Evolutionary conservation across 2,797 vertebrate species (phyloP).

Genomic region (Galagoides demidoff): DNA sequence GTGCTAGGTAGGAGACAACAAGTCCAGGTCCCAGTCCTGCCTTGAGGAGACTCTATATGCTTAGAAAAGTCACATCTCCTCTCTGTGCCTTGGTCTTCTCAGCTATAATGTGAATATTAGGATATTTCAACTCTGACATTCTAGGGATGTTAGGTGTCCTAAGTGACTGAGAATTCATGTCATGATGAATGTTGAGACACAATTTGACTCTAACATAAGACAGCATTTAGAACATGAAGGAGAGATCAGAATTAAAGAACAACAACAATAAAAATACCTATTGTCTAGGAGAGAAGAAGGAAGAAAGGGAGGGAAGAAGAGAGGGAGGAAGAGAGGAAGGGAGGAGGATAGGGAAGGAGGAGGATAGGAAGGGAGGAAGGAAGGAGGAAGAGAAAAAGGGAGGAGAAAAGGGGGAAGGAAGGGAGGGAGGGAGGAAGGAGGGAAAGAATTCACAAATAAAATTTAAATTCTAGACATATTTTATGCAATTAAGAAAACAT

Average conservation of each 20-base stretch:
- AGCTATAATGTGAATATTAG: background rate
- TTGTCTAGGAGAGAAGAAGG: background rate
- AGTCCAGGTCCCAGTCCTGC: background rate
- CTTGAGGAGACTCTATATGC: background rate
- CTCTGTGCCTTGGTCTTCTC: background rate
- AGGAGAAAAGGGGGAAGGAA: background rate
- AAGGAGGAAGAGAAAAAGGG: background rate
- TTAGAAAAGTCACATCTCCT: background rate
- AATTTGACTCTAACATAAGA: background rate
- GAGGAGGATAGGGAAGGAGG: no score
- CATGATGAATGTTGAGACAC: background rate
- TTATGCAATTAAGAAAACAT: background rate
- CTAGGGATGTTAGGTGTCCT: background rate
- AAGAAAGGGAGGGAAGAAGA: background rate
- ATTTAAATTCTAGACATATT: background rate
- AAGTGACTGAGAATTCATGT: background rate
- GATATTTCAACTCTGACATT: background rate
- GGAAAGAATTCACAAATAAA: slow-evolving; percentile 13
- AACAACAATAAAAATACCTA: background rate
- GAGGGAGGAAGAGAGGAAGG: no score
- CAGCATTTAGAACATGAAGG: background rate
- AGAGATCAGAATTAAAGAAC: slow-evolving; percentile 3
- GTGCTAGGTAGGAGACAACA: background rate
- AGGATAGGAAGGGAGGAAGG: background rate
- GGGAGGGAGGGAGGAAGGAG: background rate